A percentile compares a stretch with the other conserved stretches of the same genome.
Conservation (phyloP, 2,888 invertebrate genomes). For the Tuberolachnus salignus region DNA sequence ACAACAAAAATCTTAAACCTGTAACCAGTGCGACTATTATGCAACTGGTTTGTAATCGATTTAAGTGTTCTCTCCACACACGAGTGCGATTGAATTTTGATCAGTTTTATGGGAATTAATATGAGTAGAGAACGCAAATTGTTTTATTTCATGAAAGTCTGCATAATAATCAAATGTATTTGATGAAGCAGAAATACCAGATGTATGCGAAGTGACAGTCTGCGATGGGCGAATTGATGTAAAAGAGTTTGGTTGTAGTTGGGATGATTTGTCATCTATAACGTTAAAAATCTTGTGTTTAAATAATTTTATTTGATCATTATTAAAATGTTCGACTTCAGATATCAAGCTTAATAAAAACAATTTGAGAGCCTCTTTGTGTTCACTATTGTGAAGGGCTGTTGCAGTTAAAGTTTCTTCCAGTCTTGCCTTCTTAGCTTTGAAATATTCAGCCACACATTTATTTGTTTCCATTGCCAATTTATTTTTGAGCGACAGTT, state of each 20-base stretch:
- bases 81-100: no score
- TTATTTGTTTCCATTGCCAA: slow-evolving; percentile 57
- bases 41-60: no score
- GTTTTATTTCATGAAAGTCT: background rate
- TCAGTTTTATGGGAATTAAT: background rate
- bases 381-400: slow-evolving; percentile 40
- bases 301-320: slow-evolving; percentile 58
- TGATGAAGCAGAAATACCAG: background rate
- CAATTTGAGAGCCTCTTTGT: slow-evolving; percentile 58
- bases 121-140: background rate
- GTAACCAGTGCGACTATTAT: no score
- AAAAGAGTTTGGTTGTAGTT: background rate
- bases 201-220: slow-evolving; percentile 1
- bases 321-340: slow-evolving; percentile 58
- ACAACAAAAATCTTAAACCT: no score
- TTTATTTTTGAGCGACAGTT: slow-evolving; percentile 55
- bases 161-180: background rate
- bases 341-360: slow-evolving; percentile 59
- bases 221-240: background rate
- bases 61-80: no score
- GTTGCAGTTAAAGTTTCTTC: slow-evolving; percentile 16
- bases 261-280: slow-evolving; percentile 50
- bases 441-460: slow-evolving; percentile 58
- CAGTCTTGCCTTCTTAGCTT: slow-evolving; percentile 58
- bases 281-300: slow-evolving; percentile 58